Base-by-base conservation (phyloP, 2,113 vertebrate species). In the Progne subis region DNA sequence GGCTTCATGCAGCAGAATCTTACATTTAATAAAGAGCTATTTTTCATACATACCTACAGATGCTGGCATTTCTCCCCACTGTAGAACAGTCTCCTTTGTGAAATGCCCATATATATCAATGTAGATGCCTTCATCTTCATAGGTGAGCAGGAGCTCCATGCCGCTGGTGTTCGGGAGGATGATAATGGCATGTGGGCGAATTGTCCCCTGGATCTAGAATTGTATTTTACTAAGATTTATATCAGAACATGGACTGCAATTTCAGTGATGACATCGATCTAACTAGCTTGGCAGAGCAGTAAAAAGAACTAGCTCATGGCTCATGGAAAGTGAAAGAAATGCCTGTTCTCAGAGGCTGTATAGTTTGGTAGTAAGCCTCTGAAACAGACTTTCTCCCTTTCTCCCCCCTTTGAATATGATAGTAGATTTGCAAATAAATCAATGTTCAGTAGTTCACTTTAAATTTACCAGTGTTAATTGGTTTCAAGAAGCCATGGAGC, bases 41-140 rank as follows among this genome's bases (percentile, higher is more conserved):
- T 83, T 86, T 76, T 84, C 77, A 82, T 94, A 97, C 98, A 16
- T 98, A 99, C 99, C 99, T 44, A 99, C 98, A 26, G 99, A 99
- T 19, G 99, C 98, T 34, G 99, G 99, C 98, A 99, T 99, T 97
- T 99, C 99, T 52, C 98, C 99, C 99, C 99, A 99, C 94, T 99
- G 99, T 39, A 99, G 97, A 92, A 99, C 98, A 8, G 98, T 99
- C 88, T 99, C 99, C 98, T 99, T 99, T 96, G 99, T 99, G 98
- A 99, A 99, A 64, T 99, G 98, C 44, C 99, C 99, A 21, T 99
- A 99, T 77, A 99, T 99, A 98, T 99, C 98, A 37, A 99, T 98
- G 90, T 99, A 99, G 95, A 99, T 98, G 31, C 98, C 98, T 98
- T 99, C 99, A 65, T 99, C 99, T 93, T 99, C 99, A 12, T 99